A percentile compares a stretch with the other conserved stretches of the same genome.
Evolutionary conservation across 2,888 invertebrate genomes (phyloP).

Genomic region (Pollenia amentaria): DNA sequence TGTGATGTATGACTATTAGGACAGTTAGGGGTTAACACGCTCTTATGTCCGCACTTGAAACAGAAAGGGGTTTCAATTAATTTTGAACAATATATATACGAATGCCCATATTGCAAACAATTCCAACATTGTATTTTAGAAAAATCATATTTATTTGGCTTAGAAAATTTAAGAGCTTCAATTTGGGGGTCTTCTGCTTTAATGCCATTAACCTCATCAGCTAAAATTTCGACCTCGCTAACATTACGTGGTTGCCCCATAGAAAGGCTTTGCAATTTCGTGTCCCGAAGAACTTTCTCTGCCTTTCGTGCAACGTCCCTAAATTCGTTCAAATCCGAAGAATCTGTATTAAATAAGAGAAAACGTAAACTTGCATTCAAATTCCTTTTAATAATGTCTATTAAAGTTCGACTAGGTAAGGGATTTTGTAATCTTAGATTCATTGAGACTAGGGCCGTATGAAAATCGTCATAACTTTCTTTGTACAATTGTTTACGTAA

Average conservation of each 20-base stretch:
- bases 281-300: conserved; percentile 14
- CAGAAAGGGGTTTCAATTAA: conserved; percentile 15
- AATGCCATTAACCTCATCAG: neutral
- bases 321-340: too few relatives aligned
- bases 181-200: neutral
- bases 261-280: neutral
- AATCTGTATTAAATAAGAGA: too few relatives aligned
- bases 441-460: too few relatives aligned
- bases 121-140: conserved; percentile 37
- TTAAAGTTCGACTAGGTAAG: too few relatives aligned
- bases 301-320: too few relatives aligned
- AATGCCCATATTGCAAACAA: conserved; percentile 3
- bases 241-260: neutral
- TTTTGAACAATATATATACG: neutral
- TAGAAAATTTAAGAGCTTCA: conserved; percentile 17
- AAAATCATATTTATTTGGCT: neutral
- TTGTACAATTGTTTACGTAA: too few relatives aligned
- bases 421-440: too few relatives aligned
- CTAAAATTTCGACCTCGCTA: neutral
- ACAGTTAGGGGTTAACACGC: conserved; percentile 16
- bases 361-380: too few relatives aligned
- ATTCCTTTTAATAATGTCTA: too few relatives aligned
- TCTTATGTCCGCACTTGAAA: conserved; percentile 34
- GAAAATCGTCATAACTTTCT: too few relatives aligned
- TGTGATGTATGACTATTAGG: conserved; percentile 10